A percentile compares a stretch with the other conserved stretches of the same genome.
Evolutionary conservation across 2,113 vertebrate genomes (phyloP).

Genomic region (Xenopus tropicalis): DNA sequence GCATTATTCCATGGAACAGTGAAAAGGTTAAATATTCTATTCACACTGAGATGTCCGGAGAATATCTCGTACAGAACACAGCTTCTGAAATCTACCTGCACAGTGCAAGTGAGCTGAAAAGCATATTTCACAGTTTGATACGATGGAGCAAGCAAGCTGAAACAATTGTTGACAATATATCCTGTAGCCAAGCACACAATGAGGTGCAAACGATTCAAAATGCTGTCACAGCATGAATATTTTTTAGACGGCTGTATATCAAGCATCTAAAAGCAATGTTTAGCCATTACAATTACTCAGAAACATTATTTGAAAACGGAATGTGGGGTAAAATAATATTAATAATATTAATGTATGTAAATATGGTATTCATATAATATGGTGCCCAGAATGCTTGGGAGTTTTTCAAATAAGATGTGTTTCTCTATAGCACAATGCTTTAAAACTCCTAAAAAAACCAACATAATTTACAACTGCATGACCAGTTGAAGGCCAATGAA

Average conservation of each 20-base stretch:
- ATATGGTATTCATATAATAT: too few species aligned
- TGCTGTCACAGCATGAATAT: slow-evolving; percentile 24
- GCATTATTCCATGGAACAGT: slow-evolving; percentile 8
- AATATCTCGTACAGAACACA: slow-evolving; percentile 24
- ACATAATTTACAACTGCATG: too few species aligned
- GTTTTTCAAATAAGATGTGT: too few species aligned
- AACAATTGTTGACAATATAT: slow-evolving; percentile 39
- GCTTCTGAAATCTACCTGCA: slow-evolving; percentile 34
- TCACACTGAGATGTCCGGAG: slow-evolving; percentile 38
- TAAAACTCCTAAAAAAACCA: too few species aligned
- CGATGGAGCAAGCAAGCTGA: slow-evolving; percentile 35
- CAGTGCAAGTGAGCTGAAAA: slow-evolving; percentile 38
- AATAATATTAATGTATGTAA: too few species aligned
- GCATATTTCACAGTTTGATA: slow-evolving; percentile 41
- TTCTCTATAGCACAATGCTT: too few species aligned
- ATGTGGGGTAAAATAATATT: too few species aligned
- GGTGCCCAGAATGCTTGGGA: too few species aligned
- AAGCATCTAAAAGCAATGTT: slow-evolving; percentile 2
- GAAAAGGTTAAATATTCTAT: slow-evolving; percentile 37
- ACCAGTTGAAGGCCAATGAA: too few species aligned
- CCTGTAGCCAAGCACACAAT: slow-evolving; percentile 23
- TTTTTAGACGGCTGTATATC: slow-evolving; percentile 8
- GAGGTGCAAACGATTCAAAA: slow-evolving; percentile 22
- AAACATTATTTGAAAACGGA: neutral
- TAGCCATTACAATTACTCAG: neutral